Percentiles rank a stretch among this genome's conserved stretches.
Conservation (phyloP, 2,113 vertebrate species). For the Fulica atra region DNA sequence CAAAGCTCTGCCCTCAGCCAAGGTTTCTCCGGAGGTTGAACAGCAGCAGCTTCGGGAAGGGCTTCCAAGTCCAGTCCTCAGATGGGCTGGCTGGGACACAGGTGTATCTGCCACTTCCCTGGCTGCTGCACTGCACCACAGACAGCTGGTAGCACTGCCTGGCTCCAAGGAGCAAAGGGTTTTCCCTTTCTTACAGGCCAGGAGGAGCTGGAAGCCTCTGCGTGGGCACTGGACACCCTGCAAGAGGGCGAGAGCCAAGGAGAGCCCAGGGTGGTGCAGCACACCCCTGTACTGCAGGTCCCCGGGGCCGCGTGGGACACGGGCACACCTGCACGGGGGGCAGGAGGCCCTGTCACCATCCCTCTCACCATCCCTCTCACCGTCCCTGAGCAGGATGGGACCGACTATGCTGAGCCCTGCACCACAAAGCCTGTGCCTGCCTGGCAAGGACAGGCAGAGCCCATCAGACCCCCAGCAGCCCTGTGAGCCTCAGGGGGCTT, state of each 20-base stretch:
- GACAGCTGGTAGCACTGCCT: background rate
- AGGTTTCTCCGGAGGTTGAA: background rate
- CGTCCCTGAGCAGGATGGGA: background rate
- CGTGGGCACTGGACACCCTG: accelerated
- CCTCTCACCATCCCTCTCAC: too few species aligned
- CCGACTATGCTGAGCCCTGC: background rate
- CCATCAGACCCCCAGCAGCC: background rate
- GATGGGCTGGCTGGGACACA: background rate
- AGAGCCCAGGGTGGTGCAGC: accelerated
- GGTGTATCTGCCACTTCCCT: background rate
- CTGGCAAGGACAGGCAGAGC: background rate
- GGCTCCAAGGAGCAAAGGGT: background rate
- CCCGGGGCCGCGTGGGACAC: background rate
- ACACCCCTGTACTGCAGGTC: background rate
- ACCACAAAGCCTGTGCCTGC: background rate
- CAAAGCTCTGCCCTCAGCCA: background rate
- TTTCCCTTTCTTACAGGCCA: background rate
- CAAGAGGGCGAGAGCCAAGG: background rate
- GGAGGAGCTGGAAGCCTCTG: background rate
- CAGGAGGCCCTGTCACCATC: background rate
- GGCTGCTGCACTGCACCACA: background rate
- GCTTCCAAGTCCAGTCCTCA: background rate
- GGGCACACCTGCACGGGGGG: accelerated
- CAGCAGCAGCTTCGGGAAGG: too few species aligned
- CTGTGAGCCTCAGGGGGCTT: background rate